These are phyloP conservation scores for Paguma larvata DNA, from an alignment of 2,797 vertebrate genomes.

Conservation along the genomic window DNA sequence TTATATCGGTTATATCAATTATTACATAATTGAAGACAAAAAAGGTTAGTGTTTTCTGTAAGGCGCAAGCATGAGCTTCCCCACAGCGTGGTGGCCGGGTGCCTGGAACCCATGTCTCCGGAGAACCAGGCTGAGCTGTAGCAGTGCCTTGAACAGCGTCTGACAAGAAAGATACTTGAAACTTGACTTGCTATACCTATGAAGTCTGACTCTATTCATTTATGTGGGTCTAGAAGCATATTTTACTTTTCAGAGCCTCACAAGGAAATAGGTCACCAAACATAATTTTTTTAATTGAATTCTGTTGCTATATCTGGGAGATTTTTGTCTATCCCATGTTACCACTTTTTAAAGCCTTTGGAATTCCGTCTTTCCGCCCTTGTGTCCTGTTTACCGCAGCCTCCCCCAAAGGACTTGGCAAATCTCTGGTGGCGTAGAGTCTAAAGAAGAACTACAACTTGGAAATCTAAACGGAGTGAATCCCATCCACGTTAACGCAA, in stretches of 20 bases:
- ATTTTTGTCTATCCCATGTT: neutral
- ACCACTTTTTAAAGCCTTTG: neutral
- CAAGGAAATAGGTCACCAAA: neutral
- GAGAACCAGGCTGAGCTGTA: fast-evolving
- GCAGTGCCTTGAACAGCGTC: neutral
- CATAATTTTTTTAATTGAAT: neutral
- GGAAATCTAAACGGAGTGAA: neutral
- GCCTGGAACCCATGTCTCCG: neutral
- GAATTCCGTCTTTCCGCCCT: neutral
- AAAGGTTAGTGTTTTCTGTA: fast-evolving
- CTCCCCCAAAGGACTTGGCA: fast-evolving
- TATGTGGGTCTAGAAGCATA: fast-evolving
- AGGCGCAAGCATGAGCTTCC: neutral
- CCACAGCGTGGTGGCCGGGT: too few relatives aligned
- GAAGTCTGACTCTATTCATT: neutral
- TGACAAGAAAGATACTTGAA: neutral
- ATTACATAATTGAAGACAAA: neutral
- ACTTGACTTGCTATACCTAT: neutral
- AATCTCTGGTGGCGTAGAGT: too few relatives aligned
- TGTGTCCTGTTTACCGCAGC: fast-evolving
- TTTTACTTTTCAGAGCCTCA: neutral
- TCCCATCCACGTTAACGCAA: neutral
- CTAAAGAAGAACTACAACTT: neutral
- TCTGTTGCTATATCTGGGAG: neutral
- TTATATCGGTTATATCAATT: too few relatives aligned